Evolutionary conservation across 2,113 vertebrate species (phyloP), one percentile per base, ranked within the genome.

Genomic region (Merops nubicus): DNA sequence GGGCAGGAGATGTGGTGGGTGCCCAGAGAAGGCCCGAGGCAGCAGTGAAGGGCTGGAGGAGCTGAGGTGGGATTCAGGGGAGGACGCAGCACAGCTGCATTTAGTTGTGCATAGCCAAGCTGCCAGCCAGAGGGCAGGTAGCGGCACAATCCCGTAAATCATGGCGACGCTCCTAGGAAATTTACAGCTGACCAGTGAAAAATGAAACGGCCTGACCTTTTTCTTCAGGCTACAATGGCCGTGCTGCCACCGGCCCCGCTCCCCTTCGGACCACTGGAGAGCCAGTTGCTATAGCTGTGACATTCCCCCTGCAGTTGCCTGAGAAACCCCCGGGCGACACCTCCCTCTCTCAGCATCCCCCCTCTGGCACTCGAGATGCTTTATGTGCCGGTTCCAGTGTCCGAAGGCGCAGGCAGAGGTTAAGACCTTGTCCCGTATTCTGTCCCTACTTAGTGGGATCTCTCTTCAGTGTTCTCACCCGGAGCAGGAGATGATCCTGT

Each of bases 351-450:
- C 54, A 9, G 70, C 81, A 57, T 65, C 84, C 88, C 69, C 18
- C 12, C 2, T 56, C 53, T 15, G 12, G 75, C 78, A 54, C 90
- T 94, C n/a, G 48, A 89, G 95, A 79, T 84, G 81, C 80, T 91
- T 74, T 53, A 36, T 85, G 87, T 29, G 74, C 68, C 1, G 22
- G 73, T 67, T 48, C 79, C 48, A 28, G 34, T 53, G 80, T 85
- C 85, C 34, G 28, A n/a, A 94, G 95, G 81, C 82, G 8, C 89
- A 78, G 95, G 83, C 83, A 0, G 73, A 85, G 96, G 96, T 91
- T 93, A 96, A 95, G 96, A 85, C 91, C 93, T 82, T 43, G 91
- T 91, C 95, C 86, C 23, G 21, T n/a, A 33, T 57, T 89, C 93
- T 95, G 86, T 77, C 75, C 91, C 96, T 89, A 11, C 95, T 96